phyloP scores from a whole-genome alignment of 2,797 vertebrate species.

The Erethizon dorsatum region DNA sequence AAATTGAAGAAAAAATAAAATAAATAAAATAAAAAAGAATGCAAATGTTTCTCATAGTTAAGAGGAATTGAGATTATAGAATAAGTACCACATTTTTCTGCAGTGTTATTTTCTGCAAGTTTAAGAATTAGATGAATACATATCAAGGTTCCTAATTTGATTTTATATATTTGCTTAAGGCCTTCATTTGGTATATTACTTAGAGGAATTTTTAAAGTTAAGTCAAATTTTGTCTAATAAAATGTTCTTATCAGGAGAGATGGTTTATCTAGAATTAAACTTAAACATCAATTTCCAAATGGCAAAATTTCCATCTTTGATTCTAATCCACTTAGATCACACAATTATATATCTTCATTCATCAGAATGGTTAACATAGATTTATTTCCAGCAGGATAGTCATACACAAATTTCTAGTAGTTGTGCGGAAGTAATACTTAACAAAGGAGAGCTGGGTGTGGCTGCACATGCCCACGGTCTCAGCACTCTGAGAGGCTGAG shows the following conservation, averaged over 20 bases:
- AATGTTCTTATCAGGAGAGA: background rate
- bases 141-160: background rate
- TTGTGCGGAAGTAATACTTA: background rate
- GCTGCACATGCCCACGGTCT: accelerated
- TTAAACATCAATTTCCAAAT: background rate
- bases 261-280: background rate
- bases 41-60: background rate
- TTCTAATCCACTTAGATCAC: background rate
- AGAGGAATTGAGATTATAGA: background rate
- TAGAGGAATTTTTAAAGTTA: background rate
- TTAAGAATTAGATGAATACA: background rate
- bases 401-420: background rate
- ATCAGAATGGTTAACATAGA: background rate
- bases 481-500: background rate
- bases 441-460: background rate
- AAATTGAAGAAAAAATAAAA: too few species aligned
- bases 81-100: background rate
- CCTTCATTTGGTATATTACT: background rate
- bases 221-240: background rate
- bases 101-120: background rate
- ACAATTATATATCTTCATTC: background rate
- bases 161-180: background rate
- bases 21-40: background rate
- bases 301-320: background rate
- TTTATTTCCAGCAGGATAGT: background rate